phyloP scores from a whole-genome alignment of 2,797 vertebrate genomes.

The Catostomus latipinnis region DNA sequence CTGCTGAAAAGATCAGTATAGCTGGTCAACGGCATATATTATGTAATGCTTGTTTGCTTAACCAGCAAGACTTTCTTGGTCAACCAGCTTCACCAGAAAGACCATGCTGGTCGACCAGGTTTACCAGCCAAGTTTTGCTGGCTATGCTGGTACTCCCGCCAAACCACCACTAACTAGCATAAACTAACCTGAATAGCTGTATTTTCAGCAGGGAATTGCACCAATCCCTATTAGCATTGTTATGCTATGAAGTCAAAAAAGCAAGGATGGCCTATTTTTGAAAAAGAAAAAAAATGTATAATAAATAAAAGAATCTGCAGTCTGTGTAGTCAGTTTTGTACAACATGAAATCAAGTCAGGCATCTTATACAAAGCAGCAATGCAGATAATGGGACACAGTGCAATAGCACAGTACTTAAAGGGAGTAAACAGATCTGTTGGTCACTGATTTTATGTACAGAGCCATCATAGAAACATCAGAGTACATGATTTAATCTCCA shows the following conservation, averaged over 20 bases:
- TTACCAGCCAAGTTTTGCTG: neutral
- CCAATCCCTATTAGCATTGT: too few relatives aligned
- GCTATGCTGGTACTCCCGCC: neutral
- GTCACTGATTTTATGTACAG: conserved; percentile 47
- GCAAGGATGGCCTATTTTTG: neutral
- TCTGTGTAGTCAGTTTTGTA: neutral
- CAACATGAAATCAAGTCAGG: conserved; percentile 4
- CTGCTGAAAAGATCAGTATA: neutral
- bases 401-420: conserved; percentile 19
- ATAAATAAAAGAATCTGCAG: neutral
- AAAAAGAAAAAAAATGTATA: neutral
- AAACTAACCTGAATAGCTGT: neutral
- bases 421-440: conserved; percentile 41
- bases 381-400: neutral
- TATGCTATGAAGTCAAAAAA: neutral
- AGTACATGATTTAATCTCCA: neutral
- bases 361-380: conserved; percentile 30
- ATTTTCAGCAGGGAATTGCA: too few relatives aligned
- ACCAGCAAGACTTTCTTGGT: neutral
- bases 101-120: neutral
- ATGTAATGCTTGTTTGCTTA: conserved; percentile 1
- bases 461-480: conserved; percentile 35
- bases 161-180: neutral
- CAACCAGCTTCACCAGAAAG: neutral
- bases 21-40: neutral